Conservation (phyloP, 1,140 invertebrate species). For the Myzus persicae region DNA sequence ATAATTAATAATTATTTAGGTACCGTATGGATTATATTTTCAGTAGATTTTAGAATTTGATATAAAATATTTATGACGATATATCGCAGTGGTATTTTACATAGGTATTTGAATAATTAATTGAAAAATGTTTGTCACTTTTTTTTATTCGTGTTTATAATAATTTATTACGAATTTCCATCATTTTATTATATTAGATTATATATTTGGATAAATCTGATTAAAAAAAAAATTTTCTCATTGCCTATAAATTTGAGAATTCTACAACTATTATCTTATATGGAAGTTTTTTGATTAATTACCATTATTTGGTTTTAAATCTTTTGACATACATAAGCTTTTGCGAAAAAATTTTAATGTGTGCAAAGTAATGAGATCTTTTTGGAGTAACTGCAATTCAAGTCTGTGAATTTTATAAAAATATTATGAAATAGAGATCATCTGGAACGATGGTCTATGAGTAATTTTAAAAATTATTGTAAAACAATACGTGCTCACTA, state of each 20-base stretch:
- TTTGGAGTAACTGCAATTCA: not conserved
- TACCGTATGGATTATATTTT: not conserved
- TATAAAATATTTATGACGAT: not conserved
- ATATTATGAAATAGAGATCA: not conserved
- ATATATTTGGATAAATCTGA: not conserved
- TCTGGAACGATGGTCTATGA: not conserved
- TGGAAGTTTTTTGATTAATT: not conserved
- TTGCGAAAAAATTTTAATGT: not conserved
- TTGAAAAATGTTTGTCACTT: not conserved
- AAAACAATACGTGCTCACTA: not conserved
- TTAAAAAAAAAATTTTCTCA: not conserved
- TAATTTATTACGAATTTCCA: not conserved
- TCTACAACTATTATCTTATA: not conserved
- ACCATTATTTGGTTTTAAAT: not conserved
- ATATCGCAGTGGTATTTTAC: not conserved
- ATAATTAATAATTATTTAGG: not conserved
- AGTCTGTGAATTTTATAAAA: not conserved
- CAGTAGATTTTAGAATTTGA: not conserved
- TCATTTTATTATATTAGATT: not conserved
- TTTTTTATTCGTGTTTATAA: not conserved
- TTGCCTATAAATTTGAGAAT: not conserved
- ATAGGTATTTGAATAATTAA: not conserved
- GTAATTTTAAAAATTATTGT: not conserved
- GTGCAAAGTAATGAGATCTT: not conserved
- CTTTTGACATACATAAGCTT: not conserved